phyloP scores from a whole-genome alignment of 2,797 vertebrate genomes.

The Bovichtus diacanthus region DNA sequence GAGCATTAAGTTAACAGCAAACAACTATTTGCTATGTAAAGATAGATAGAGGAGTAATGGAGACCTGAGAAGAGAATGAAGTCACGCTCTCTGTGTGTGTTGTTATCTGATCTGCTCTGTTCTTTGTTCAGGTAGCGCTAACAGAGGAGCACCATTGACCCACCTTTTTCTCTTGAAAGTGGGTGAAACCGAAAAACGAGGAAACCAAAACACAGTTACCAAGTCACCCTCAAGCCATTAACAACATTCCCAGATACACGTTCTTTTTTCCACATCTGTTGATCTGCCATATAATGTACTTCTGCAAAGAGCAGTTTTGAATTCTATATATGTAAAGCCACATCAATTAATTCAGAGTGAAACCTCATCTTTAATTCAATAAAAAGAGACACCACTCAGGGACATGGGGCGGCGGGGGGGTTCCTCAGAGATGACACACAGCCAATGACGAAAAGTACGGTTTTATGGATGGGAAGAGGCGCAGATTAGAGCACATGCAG shows the following conservation, averaged over 20 bases:
- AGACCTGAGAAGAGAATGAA: no score
- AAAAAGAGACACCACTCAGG: slow-evolving; percentile 18
- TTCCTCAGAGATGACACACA: slow-evolving; percentile 3
- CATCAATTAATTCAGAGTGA: slow-evolving; percentile 26
- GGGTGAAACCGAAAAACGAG: background rate
- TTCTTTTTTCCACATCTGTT: background rate
- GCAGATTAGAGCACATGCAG: background rate
- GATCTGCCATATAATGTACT: background rate
- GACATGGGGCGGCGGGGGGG: slow-evolving; percentile 8
- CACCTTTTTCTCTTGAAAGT: background rate
- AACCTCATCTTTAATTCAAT: slow-evolving; percentile 47
- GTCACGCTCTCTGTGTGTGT: no score
- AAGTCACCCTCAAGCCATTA: background rate
- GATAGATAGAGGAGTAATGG: no score
- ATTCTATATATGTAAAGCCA: background rate
- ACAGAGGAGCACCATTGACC: background rate
- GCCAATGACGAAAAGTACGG: slow-evolving; percentile 2
- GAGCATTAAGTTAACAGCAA: no score
- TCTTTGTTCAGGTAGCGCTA: no score
- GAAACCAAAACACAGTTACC: background rate
- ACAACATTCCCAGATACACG: background rate
- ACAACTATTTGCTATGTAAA: no score
- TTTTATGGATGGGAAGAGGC: slow-evolving; percentile 1
- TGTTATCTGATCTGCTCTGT: no score
- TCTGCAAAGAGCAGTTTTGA: background rate